Base-by-base conservation (phyloP, 1,140 invertebrate species). In the Drosophila suzukii region DNA sequence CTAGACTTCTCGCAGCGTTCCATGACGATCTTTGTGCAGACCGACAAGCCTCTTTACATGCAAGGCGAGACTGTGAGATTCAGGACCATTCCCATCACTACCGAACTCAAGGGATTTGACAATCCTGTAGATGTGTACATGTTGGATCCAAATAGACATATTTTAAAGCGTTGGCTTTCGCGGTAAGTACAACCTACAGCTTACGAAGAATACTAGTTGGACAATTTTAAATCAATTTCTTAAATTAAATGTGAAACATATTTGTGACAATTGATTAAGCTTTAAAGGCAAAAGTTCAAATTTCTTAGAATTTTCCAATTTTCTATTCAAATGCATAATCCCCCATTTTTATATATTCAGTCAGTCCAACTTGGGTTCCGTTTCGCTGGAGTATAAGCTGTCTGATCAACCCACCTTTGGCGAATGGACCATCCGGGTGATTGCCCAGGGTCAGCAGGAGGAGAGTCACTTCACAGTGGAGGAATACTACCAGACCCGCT, bases 11-110 rank as follows among this genome's bases (percentile, higher is more conserved):
- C 96, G 0, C 96, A 96, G 80, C 93, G 97, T n/a, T 97, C 97
- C 7, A 97, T 98, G 96, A 98, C 98, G 0, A 97, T 99, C 71
- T 98, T 99, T 79, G 96, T 99, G 77, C 98, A 99, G 93, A 96
- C 97, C 58, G 97, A 99, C 90, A 98, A 98, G 91, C 98, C 98
- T 0, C 95, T 98, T 0, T 99, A 99, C 85, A 98, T 96, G 94
- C 98, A 98, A 92, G 96, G 97, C 3, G 96, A 99, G 92, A 97
- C 94, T 39, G 96, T 99, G 0, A 93, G 95, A 51, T 98, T 99
- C 90, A 94, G 98, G 27, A 95, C 96, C 2, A 96, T 99, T 68
- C 97, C 97, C 0, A 97, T 99, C 57, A 97, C 97, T 82, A 98
- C 97, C 0, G 96, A 97, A 78, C 92, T 98, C 46, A 97, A 96